phyloP scores from a whole-genome alignment of 1,140 invertebrate species.

The Pectinophora gossypiella region DNA sequence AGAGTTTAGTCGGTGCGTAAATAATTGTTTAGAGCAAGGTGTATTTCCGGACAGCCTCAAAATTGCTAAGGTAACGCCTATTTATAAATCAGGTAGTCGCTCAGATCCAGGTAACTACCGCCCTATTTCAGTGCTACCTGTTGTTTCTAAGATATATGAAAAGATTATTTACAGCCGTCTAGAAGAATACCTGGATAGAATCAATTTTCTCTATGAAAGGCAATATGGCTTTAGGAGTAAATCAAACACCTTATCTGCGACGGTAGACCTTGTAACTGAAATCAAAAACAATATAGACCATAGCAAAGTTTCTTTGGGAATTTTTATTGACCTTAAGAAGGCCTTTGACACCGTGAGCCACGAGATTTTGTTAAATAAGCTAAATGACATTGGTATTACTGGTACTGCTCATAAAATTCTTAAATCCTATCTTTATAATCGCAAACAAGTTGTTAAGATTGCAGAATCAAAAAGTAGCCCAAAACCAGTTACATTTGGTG shows the following conservation, averaged over 20 bases:
- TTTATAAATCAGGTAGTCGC: slow-evolving; percentile 20
- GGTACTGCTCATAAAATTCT: not conserved
- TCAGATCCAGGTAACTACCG: slow-evolving; percentile 21
- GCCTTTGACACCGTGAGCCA: slow-evolving; percentile 6
- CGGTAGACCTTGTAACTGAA: slow-evolving; percentile 3
- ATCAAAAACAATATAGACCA: not conserved
- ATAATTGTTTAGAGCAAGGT: slow-evolving; percentile 16
- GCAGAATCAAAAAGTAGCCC: not conserved
- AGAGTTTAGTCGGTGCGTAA: slow-evolving; percentile 19
- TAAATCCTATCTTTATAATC: not conserved
- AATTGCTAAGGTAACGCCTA: slow-evolving; percentile 25
- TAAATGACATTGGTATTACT: not conserved
- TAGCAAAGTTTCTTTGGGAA: not conserved
- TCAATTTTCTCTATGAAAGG: not conserved
- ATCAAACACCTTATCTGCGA: slow-evolving; percentile 3
- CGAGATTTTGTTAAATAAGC: not conserved
- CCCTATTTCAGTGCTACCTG: slow-evolving; percentile 20
- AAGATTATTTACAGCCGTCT: slow-evolving; percentile 11
- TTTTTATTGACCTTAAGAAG: slow-evolving; percentile 7
- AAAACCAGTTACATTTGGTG: not conserved
- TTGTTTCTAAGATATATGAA: slow-evolving; percentile 23
- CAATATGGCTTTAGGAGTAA: slow-evolving; percentile 8
- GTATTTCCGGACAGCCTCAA: slow-evolving; percentile 23
- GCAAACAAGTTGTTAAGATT: not conserved
- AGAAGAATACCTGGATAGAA: not conserved